A percentile compares a stretch with the other conserved stretches of the same genome.
Conservation (phyloP, 2,888 invertebrate genomes). For the Artemia sinica region DNA sequence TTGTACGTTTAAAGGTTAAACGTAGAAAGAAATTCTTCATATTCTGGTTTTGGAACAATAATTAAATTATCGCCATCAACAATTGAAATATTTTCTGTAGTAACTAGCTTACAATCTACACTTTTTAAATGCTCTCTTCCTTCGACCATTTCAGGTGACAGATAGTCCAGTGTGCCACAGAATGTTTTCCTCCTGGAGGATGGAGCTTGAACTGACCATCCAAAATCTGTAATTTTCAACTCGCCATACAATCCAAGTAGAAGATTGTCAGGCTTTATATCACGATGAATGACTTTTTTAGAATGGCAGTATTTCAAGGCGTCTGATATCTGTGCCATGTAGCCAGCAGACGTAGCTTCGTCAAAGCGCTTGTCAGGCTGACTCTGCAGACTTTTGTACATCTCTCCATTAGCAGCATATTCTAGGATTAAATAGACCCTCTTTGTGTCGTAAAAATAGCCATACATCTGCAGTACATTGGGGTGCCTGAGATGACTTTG, state of each 20-base stretch:
- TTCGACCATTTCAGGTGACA: conserved; percentile 90
- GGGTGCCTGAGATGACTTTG: conserved; percentile 78
- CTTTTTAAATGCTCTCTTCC: conserved; percentile 66
- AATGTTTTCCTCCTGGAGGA: conserved; percentile 68
- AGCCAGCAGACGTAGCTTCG: conserved; percentile 55
- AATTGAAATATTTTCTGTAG: too few species aligned
- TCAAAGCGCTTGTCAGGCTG: conserved; percentile 54
- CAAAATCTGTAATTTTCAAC: conserved; percentile 90
- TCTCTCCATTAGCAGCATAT: conserved; percentile 68
- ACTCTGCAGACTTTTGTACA: conserved; percentile 50
- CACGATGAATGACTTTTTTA: conserved; percentile 53
- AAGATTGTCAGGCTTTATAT: conserved; percentile 90
- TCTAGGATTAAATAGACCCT: conserved; percentile 87
- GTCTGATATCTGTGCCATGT: conserved; percentile 65
- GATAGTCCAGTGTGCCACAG: conserved; percentile 86
- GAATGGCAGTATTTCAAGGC: conserved; percentile 75
- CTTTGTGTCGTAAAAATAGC: conserved; percentile 84
- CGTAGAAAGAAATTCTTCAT: too few species aligned
- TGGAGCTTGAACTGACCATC: conserved; percentile 94
- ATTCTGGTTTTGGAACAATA: too few species aligned
- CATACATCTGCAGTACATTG: conserved; percentile 78
- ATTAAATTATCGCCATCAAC: too few species aligned
- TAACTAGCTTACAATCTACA: too few species aligned
- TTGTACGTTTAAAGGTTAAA: too few species aligned
- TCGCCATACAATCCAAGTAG: conserved; percentile 65